Evolutionary conservation across 2,888 invertebrate species (phyloP), one percentile per base, ranked within the genome.

Genomic region (Melinaea menophilus): DNA sequence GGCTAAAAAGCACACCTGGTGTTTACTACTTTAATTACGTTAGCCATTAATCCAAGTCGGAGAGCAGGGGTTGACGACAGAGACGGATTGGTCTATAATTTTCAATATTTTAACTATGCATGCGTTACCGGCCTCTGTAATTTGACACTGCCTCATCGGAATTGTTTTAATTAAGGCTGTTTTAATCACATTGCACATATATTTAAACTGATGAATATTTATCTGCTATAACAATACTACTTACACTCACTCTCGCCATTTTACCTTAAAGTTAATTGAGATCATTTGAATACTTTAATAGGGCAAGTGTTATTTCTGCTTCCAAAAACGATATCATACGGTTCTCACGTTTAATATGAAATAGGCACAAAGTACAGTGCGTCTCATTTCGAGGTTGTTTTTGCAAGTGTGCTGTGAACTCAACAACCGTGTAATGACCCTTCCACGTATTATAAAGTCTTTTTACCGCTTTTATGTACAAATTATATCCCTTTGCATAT

Each of bases 21-120:
- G 80, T 79, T 82, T 81, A 85, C 84, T 84, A 84, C 80, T 87
- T 84, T 87, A 87, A 87, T 86, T 87, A 85, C 81, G 79, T 77
- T 74, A 73, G 72, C 75, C 80, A 87, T 87, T 87, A 84, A 86
- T 86, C 79, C 79, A 76, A 79, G 81, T 81, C 80, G 73, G 75
- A 75, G 75, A 73, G 73, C 81, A 81, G 80, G 84, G 81, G 83
- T 72, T 75, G 76, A 69, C 73, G 86, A 85, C 84, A 80, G 77
- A 82, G 86, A 87, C 80, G 79, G 76, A 86, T 86, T 77, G 81
- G 77, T 71, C 74, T 75, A 73, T 75, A 51, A 75, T 79, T 72
- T 71, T 69, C 71, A 66, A 71, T 75, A 72, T 75, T 74, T 72
- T 68, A 68, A 62, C 60, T 65, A 59, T 33, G 59, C 56, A 61